These are phyloP conservation scores for Nomia melanderi DNA, from an alignment of 1,140 invertebrate genomes.

Conservation along the genomic window DNA sequence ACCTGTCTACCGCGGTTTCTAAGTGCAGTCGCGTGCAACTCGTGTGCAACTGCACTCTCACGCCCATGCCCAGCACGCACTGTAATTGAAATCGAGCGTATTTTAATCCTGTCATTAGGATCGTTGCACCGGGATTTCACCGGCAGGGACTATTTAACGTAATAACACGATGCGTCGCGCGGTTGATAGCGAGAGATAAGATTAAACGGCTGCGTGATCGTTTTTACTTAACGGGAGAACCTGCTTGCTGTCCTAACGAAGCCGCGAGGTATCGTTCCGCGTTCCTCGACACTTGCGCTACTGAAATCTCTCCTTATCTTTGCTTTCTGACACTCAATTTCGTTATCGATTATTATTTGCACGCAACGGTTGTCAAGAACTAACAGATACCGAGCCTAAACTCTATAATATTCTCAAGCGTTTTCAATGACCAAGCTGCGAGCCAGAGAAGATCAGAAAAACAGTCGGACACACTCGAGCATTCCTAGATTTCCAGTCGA, in stretches of 20 bases:
- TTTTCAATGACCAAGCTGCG: too few relatives aligned
- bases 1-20: not conserved
- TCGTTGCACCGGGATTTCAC: not conserved
- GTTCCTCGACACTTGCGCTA: too few relatives aligned
- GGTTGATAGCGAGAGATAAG: slow-evolving; percentile 1
- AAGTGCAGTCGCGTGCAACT: slow-evolving; percentile 11
- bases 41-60: not conserved
- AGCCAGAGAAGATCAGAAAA: too few relatives aligned
- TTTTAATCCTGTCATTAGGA: not conserved
- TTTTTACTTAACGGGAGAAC: not conserved
- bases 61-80: slow-evolving; percentile 14
- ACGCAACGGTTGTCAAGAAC: too few relatives aligned
- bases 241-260: not conserved
- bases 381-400: too few relatives aligned
- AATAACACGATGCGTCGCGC: not conserved
- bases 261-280: too few relatives aligned
- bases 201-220: not conserved
- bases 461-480: too few relatives aligned
- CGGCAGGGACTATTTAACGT: not conserved
- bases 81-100: slow-evolving; percentile 20
- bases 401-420: too few relatives aligned
- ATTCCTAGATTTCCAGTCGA: too few relatives aligned
- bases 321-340: too few relatives aligned
- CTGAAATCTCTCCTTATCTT: too few relatives aligned
- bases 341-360: too few relatives aligned